phyloP scores from a whole-genome alignment of 2,797 vertebrate species.

The Lophotriccus pileatus region DNA sequence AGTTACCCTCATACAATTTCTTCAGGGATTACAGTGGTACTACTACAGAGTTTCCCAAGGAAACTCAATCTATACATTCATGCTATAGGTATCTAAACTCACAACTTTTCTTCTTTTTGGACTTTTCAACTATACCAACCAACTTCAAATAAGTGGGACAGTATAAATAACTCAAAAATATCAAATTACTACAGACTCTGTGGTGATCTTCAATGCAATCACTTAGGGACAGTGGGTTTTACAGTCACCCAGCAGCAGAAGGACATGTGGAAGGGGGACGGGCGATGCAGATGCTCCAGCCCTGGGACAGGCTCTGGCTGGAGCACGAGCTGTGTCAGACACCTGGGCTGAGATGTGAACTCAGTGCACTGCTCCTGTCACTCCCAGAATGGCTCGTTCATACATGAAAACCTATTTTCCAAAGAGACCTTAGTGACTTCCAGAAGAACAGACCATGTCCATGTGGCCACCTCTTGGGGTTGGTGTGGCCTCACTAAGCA shows the following conservation, averaged over 20 bases:
- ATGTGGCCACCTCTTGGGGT: rapidly evolving
- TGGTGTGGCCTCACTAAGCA: background rate
- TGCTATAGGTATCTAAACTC: background rate
- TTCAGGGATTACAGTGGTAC: background rate
- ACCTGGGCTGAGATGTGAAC: background rate
- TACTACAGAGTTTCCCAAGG: background rate
- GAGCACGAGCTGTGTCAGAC: rapidly evolving
- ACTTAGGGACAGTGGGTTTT: background rate
- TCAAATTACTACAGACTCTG: background rate
- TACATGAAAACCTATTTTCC: background rate
- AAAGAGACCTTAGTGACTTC: background rate
- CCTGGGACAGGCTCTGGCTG: background rate
- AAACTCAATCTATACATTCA: background rate
- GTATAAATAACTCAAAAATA: background rate
- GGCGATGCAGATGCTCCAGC: background rate
- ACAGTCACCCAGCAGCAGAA: background rate
- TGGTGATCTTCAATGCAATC: background rate
- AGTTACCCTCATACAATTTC: background rate
- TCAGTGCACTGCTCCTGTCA: background rate
- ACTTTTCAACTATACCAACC: background rate
- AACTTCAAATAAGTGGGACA: background rate
- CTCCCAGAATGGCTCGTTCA: background rate
- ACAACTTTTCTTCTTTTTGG: background rate
- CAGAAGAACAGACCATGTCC: background rate
- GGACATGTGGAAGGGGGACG: background rate